Percentiles rank a stretch among this genome's conserved stretches.
Conservation (phyloP, 2,797 vertebrate genomes). For the Pantherophis vulpinus region DNA sequence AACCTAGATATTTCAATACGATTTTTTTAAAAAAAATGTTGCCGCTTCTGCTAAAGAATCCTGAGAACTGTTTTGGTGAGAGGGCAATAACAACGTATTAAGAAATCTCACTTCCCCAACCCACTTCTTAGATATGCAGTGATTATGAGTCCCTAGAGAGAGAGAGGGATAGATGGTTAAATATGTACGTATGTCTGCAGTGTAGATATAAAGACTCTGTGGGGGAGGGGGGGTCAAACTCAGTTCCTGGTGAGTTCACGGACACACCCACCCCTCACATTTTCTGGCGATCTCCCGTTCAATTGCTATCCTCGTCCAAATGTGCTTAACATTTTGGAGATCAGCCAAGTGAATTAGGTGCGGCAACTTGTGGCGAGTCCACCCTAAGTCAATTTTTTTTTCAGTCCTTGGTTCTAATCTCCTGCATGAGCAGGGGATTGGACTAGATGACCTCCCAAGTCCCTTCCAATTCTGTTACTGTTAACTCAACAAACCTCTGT, state of each 20-base stretch:
- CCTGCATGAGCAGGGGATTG: too few species aligned
- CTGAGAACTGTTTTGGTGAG: not conserved
- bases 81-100: not conserved
- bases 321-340: not conserved
- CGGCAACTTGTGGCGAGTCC: not conserved
- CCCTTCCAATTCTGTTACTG: too few species aligned
- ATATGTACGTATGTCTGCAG: not conserved
- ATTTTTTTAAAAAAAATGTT: not conserved
- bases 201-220: not conserved
- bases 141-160: not conserved
- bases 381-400: not conserved
- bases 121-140: not conserved
- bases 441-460: too few species aligned
- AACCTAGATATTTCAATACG: not conserved
- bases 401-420: not conserved
- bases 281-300: not conserved
- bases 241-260: not conserved
- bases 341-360: not conserved
- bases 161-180: not conserved
- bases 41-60: not conserved
- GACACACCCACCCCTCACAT: not conserved
- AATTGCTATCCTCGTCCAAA: not conserved
- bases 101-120: not conserved
- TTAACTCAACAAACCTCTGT: rapidly evolving
- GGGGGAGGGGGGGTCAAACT: not conserved